Evolutionary conservation across 2,113 vertebrate genomes (phyloP).

Genomic region (Brachyistius frenatus): DNA sequence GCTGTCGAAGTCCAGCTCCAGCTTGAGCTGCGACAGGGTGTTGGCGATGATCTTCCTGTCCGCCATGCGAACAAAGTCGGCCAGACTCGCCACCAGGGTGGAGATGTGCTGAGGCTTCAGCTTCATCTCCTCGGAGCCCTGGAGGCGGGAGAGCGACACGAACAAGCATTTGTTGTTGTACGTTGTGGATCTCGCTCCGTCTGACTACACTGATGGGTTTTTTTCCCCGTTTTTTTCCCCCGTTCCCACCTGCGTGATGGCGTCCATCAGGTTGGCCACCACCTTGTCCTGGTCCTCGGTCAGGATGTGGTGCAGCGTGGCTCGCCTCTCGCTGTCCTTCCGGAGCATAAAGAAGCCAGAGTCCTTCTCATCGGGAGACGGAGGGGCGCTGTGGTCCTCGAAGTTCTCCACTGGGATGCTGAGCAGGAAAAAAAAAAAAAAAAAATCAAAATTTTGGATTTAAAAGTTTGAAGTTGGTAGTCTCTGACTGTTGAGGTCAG

Average conservation of each 20-base stretch:
- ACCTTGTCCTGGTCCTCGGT: slow-evolving; percentile 95
- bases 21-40: slow-evolving; percentile 94
- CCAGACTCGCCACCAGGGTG: slow-evolving; percentile 91
- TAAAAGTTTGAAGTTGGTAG: no score
- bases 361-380: slow-evolving; percentile 97
- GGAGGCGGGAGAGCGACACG: neutral
- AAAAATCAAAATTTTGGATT: neutral
- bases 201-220: neutral
- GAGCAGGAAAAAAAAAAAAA: slow-evolving; percentile 15
- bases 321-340: slow-evolving; percentile 97
- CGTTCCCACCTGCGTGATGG: slow-evolving; percentile 89
- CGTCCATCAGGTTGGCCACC: slow-evolving; percentile 93
- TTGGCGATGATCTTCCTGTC: slow-evolving; percentile 95
- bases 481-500: no score
- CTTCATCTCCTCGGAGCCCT: slow-evolving; percentile 92
- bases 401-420: slow-evolving; percentile 99
- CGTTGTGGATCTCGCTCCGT: neutral
- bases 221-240: neutral
- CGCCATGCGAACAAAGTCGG: slow-evolving; percentile 93
- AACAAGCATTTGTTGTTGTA: neutral
- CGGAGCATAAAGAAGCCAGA: slow-evolving; percentile 96
- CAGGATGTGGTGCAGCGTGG: slow-evolving; percentile 94
- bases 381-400: slow-evolving; percentile 98
- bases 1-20: slow-evolving; percentile 98
- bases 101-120: slow-evolving; percentile 93